Evolutionary conservation across 2,888 invertebrate species (phyloP).

Genomic region (Aspidiotus rigidus): DNA sequence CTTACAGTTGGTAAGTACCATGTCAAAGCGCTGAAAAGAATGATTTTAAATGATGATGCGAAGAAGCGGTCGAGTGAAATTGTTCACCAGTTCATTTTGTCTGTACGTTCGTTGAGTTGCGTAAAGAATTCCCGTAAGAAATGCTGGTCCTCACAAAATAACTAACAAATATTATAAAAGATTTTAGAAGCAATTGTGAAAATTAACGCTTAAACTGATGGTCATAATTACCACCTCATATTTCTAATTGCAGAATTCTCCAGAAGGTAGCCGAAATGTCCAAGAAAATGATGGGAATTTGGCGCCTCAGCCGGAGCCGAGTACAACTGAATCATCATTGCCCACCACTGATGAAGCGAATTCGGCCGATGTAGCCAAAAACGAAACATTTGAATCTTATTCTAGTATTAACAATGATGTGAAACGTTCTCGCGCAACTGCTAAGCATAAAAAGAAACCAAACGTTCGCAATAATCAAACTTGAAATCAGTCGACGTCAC

Average conservation of each 20-base stretch:
- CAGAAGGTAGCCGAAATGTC: neutral
- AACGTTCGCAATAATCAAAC: too few species aligned
- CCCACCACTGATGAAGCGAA: neutral
- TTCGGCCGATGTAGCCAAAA: neutral
- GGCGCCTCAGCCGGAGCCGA: too few species aligned
- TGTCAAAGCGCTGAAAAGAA: neutral
- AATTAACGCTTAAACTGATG: too few species aligned
- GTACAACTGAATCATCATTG: too few species aligned
- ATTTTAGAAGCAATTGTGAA: too few species aligned
- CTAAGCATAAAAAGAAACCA: slow-evolving; percentile 10
- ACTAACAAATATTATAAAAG: too few species aligned
- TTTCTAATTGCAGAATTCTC: neutral
- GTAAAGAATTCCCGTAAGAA: neutral
- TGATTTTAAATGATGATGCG: neutral
- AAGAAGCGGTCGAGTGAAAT: neutral
- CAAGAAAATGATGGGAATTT: neutral
- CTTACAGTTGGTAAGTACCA: slow-evolving; percentile 21
- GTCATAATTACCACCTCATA: too few species aligned
- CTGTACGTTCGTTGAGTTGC: neutral
- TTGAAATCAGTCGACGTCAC: too few species aligned
- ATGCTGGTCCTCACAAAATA: too few species aligned
- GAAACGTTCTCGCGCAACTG: neutral
- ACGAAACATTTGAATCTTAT: slow-evolving; percentile 5
- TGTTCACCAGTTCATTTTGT: neutral
- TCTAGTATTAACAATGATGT: neutral